These are phyloP conservation scores for Delia radicum DNA, from an alignment of 1,140 invertebrate genomes.

Conservation along the genomic window DNA sequence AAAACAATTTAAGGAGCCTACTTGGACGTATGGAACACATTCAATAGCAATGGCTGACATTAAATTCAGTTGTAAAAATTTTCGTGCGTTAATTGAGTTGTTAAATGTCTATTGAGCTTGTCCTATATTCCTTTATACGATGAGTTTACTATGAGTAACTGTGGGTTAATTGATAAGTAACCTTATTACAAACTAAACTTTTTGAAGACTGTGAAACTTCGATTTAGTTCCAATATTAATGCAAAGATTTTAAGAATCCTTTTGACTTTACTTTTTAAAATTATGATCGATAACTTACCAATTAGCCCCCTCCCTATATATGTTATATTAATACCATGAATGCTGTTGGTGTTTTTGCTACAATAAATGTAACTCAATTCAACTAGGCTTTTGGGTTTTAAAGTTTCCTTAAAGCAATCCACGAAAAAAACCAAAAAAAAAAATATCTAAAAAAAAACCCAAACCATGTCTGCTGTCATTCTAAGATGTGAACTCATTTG, in stretches of 20 bases:
- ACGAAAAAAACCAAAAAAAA: background rate
- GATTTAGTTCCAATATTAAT: no score
- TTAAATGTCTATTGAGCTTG: conserved; percentile 33
- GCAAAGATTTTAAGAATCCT: no score
- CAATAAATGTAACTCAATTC: background rate
- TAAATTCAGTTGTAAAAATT: conserved; percentile 2
- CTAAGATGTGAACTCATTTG: conserved; percentile 32
- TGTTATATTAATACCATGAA: background rate
- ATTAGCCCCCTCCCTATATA: no score
- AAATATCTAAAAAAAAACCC: background rate
- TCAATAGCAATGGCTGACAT: background rate
- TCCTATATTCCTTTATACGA: conserved; percentile 26
- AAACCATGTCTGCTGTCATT: conserved; percentile 24
- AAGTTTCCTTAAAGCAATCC: background rate
- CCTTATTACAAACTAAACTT: no score
- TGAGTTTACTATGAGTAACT: no score
- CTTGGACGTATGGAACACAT: background rate
- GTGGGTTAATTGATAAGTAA: no score
- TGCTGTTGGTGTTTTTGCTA: conserved; percentile 1
- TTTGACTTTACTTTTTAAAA: no score
- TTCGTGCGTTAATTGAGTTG: conserved; percentile 34
- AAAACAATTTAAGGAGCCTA: conserved; percentile 2
- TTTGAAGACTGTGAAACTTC: no score
- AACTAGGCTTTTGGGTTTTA: background rate
- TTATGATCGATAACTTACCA: no score